Evolutionary conservation across 2,888 invertebrate species (phyloP), one percentile per base, ranked within the genome.

Genomic region (Osmoderma eremita): DNA sequence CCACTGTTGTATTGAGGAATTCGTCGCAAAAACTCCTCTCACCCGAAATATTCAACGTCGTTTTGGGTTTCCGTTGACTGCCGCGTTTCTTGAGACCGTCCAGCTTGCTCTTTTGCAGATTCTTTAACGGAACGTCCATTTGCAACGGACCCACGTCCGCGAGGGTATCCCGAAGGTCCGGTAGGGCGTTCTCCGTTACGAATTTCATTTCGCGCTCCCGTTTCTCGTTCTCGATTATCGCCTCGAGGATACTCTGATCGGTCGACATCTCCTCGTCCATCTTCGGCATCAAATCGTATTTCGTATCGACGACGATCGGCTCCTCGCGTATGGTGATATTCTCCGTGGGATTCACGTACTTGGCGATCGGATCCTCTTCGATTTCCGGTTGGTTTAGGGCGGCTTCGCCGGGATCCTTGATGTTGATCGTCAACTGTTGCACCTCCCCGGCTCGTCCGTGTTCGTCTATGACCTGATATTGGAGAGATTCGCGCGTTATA

Each of bases 391-490:
- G 54, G 41, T 24, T 53, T 22, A 61, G 10, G 15, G 17, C n/a
- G 24, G 22, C 41, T 15, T 50, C 15, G n/a, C 15, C 8, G n/a
- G 63, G 63, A n/a, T 65, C 68, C 30, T 65, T 65, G 3, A 51
- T 54, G 15, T 67, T 67, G 10, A 68, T 58, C 6, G 64, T 74
- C 17, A 81, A 71, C 65, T 80, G 78, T 58, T 79, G 79, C 13
- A 81, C 69, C 69, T 81, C 81, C 1, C 81, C 78, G 42, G 80
- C 73, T 36, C 76, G 76, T 3, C 81, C 81, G 64, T 81, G 76
- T 72, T 82, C 81, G 56, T 81, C 80, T 8, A 82, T 71, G 2
- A 81, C 78, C 72, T 81, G 80, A 69, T 80, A 81, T 63, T 79
- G 79, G 3, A 81, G 69, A 0, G 79, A 77, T 56, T 78, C 80